Evolutionary conservation across 1,140 invertebrate species (phyloP).

Genomic region (Vanessa tameamea): DNA sequence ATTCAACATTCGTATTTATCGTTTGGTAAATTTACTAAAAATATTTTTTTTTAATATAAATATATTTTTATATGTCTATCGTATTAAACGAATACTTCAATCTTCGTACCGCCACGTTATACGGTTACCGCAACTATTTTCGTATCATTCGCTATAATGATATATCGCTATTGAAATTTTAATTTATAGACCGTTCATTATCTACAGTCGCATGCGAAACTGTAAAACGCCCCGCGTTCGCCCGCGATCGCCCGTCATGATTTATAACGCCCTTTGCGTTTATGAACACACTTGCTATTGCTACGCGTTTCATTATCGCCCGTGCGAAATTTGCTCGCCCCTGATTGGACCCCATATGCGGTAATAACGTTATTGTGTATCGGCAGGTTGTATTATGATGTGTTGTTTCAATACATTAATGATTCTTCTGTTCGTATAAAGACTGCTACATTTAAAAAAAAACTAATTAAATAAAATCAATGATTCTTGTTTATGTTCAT

Average conservation of each 20-base stretch:
- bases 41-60: neutral
- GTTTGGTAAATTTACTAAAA: neutral
- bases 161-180: conserved; percentile 59
- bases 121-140: conserved; percentile 35
- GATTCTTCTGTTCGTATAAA: neutral
- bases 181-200: conserved; percentile 59
- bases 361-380: conserved; percentile 64
- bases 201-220: conserved; percentile 55
- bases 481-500: neutral
- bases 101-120: conserved; percentile 22
- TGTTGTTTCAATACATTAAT: conserved; percentile 1
- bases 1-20: neutral
- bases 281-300: conserved; percentile 78
- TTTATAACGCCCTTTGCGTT: conserved; percentile 72
- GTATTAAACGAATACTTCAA: neutral
- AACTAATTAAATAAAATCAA: neutral
- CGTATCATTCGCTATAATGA: conserved; percentile 46
- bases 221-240: conserved; percentile 44
- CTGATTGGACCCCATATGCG: conserved; percentile 67
- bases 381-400: conserved; percentile 33
- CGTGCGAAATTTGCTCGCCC: conserved; percentile 60
- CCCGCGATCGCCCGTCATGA: conserved; percentile 47
- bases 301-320: conserved; percentile 68
- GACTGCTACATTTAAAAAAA: neutral
- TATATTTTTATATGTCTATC: neutral